A percentile compares a stretch with the other conserved stretches of the same genome.
Evolutionary conservation across 2,888 invertebrate genomes (phyloP).

Genomic region (Cyclophora albipunctata): DNA sequence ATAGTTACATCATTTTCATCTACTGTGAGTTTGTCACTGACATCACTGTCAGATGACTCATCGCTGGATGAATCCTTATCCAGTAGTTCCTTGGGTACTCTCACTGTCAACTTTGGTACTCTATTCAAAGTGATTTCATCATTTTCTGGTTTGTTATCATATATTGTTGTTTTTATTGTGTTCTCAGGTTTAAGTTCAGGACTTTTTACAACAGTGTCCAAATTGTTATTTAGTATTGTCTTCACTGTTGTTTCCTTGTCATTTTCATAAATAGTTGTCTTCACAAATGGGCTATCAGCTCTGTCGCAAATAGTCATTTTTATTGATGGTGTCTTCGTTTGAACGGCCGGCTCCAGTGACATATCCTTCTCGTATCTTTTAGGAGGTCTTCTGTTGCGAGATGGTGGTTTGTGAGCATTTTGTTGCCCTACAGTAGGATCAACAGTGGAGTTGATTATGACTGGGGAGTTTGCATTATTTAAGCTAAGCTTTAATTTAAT

Average conservation of each 20-base stretch:
- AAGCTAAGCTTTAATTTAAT: constrained; percentile 66
- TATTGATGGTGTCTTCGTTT: constrained; percentile 52
- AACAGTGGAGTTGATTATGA: constrained; percentile 69
- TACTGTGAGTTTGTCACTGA: constrained; percentile 76
- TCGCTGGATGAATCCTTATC: constrained; percentile 72
- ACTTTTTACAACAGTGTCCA: constrained; percentile 36
- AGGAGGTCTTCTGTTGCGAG: constrained; percentile 55
- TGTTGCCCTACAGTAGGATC: constrained; percentile 62
- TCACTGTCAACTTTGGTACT: constrained; percentile 81
- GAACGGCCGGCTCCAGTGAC: constrained; percentile 24
- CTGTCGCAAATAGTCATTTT: constrained; percentile 72
- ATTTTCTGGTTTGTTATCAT: constrained; percentile 60
- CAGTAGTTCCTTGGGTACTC: constrained; percentile 77
- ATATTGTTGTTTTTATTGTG: constrained; percentile 61
- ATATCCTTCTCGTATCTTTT: constrained; percentile 58
- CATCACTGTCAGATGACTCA: constrained; percentile 75
- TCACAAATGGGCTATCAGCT: constrained; percentile 67
- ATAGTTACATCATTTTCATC: constrained; percentile 62
- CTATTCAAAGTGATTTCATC: constrained; percentile 66
- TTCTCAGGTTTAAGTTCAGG: constrained; percentile 54
- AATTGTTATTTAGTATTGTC: constrained; percentile 57
- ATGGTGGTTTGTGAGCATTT: constrained; percentile 53
- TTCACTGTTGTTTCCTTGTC: constrained; percentile 55
- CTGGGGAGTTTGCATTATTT: constrained; percentile 67
- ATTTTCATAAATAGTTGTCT: constrained; percentile 61